These are phyloP conservation scores for Eurois occulta DNA, from an alignment of 2,888 invertebrate species.

Conservation along the genomic window DNA sequence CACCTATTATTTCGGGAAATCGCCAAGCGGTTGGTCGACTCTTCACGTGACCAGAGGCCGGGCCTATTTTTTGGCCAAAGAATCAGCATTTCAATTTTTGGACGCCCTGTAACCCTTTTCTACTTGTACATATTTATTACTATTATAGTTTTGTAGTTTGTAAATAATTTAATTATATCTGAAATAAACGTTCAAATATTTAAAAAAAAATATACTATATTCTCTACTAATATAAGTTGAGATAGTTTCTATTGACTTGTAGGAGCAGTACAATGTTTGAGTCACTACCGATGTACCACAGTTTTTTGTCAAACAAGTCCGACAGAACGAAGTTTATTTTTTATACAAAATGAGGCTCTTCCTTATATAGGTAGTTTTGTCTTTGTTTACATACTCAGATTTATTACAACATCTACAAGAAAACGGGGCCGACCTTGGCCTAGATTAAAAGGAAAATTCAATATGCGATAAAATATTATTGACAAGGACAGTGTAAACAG, in stretches of 20 bases:
- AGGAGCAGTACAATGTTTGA: neutral
- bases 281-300: neutral
- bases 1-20: no score
- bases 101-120: no score
- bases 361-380: neutral
- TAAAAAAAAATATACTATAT: no score
- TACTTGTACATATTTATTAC: no score
- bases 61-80: no score
- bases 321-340: neutral
- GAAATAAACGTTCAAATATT: no score
- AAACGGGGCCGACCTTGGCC: constrained; percentile 14
- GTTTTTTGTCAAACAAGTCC: neutral
- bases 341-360: neutral
- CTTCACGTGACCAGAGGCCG: no score
- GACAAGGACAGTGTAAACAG: neutral
- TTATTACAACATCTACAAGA: neutral
- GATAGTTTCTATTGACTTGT: neutral
- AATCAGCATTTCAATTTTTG: no score
- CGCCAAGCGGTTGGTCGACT: no score
- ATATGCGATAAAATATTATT: constrained; percentile 4
- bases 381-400: neutral
- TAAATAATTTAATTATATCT: no score
- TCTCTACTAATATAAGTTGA: no score
- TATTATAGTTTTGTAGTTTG: no score
- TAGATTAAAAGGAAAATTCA: neutral